These are phyloP conservation scores for Drosophila quinaria DNA, from an alignment of 2,888 invertebrate species.

Conservation along the genomic window DNA sequence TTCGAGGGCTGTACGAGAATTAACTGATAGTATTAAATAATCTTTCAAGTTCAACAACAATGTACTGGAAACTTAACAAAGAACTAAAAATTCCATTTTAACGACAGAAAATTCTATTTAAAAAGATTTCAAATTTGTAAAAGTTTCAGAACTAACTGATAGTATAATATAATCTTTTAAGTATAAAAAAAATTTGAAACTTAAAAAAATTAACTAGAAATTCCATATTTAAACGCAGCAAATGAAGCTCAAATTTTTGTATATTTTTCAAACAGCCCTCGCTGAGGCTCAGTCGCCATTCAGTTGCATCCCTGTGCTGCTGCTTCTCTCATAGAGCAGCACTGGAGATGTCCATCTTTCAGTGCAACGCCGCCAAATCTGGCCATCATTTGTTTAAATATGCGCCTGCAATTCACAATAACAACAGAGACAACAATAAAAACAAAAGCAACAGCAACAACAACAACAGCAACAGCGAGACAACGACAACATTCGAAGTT, in stretches of 20 bases:
- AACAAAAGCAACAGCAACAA: constrained; percentile 47
- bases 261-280: constrained; percentile 11
- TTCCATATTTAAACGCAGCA: background rate
- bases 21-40: background rate
- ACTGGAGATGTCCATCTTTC: constrained; percentile 62
- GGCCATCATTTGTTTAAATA: constrained; percentile 85
- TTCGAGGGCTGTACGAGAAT: background rate
- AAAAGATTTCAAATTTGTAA: no score
- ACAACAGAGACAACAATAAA: constrained; percentile 40
- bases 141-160: background rate
- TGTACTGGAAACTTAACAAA: no score
- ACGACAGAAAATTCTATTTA: no score
- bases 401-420: constrained; percentile 80
- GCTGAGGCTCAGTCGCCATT: background rate
- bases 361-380: constrained; percentile 73
- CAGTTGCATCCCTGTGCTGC: constrained; percentile 11
- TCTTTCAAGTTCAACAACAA: no score
- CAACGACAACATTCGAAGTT: constrained; percentile 78
- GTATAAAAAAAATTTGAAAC: no score
- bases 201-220: background rate
- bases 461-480: constrained; percentile 40
- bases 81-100: no score
- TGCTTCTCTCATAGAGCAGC: constrained; percentile 51
- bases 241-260: no score
- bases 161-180: no score